Conservation (phyloP, 2,888 invertebrate genomes). For the Euproctis similis region DNA sequence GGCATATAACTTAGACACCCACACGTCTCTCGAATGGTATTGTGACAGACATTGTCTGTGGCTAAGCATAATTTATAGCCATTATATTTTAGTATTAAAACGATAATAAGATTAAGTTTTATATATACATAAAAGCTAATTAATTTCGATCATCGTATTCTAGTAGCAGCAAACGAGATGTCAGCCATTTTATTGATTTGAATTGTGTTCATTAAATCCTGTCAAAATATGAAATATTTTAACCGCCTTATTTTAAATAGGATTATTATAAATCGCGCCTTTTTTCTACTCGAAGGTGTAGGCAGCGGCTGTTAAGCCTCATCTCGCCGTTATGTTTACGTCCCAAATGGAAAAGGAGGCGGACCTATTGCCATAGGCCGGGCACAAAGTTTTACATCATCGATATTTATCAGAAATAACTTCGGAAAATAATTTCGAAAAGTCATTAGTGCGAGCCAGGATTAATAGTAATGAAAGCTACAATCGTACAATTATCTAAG, state of each 20-base stretch:
- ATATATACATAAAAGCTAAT: slow-evolving; percentile 16
- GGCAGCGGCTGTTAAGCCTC: too few species aligned
- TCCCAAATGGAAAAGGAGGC: too few species aligned
- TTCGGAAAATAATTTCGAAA: too few species aligned
- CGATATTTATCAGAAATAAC: too few species aligned
- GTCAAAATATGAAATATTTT: too few species aligned
- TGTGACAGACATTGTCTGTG: slow-evolving; percentile 26
- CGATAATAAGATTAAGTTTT: slow-evolving; percentile 19
- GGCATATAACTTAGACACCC: slow-evolving; percentile 32
- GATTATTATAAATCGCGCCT: too few species aligned
- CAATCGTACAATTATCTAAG: slow-evolving; percentile 49
- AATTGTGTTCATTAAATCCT: background rate
- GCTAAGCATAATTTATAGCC: slow-evolving; percentile 35
- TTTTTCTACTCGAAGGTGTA: too few species aligned
- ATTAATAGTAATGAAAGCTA: slow-evolving; percentile 33
- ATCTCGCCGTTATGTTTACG: too few species aligned
- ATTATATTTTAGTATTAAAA: slow-evolving; percentile 25
- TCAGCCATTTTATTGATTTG: background rate
- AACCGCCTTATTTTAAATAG: too few species aligned
- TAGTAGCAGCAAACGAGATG: slow-evolving; percentile 1
- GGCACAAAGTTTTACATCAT: too few species aligned
- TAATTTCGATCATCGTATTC: slow-evolving; percentile 16
- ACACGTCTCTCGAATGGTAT: slow-evolving; percentile 29
- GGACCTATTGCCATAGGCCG: too few species aligned
- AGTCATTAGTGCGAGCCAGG: too few species aligned